A percentile compares a stretch with the other conserved stretches of the same genome.
Evolutionary conservation across 2,888 invertebrate species (phyloP).

Genomic region (Hipparchia sbordonii): DNA sequence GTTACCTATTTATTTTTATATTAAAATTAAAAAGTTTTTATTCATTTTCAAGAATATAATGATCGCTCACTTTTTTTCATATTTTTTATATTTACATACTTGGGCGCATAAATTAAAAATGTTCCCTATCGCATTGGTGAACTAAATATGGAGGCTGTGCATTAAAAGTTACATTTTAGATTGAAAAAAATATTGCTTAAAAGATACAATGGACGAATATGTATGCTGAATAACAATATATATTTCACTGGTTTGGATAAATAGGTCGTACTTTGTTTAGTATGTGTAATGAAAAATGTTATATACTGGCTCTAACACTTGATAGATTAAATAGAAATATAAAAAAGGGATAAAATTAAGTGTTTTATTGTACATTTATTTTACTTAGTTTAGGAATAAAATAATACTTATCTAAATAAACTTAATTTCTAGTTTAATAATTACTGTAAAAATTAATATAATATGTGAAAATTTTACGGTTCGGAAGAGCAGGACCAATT

Average conservation of each 20-base stretch:
- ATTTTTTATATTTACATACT: background rate
- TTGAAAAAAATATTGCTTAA: slow-evolving; percentile 1
- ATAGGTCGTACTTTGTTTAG: background rate
- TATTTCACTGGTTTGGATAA: background rate
- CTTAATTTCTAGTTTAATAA: background rate
- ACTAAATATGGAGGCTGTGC: background rate
- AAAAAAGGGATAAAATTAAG: no score
- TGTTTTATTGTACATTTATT: no score
- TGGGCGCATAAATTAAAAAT: background rate
- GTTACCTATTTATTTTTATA: background rate
- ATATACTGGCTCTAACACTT: background rate
- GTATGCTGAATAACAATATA: background rate
- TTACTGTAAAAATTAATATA: background rate
- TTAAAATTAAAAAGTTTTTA: background rate
- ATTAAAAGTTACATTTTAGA: slow-evolving; percentile 6
- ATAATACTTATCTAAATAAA: no score
- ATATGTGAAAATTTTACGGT: background rate
- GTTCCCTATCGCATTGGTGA: background rate
- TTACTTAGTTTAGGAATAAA: no score
- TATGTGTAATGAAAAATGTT: background rate
- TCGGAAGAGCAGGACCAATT: background rate
- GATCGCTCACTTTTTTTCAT: background rate
- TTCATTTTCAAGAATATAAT: background rate
- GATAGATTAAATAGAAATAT: no score
- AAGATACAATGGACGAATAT: background rate